Evolutionary conservation across 2,888 invertebrate species (phyloP).

Genomic region (Acanthosepion esculentum): DNA sequence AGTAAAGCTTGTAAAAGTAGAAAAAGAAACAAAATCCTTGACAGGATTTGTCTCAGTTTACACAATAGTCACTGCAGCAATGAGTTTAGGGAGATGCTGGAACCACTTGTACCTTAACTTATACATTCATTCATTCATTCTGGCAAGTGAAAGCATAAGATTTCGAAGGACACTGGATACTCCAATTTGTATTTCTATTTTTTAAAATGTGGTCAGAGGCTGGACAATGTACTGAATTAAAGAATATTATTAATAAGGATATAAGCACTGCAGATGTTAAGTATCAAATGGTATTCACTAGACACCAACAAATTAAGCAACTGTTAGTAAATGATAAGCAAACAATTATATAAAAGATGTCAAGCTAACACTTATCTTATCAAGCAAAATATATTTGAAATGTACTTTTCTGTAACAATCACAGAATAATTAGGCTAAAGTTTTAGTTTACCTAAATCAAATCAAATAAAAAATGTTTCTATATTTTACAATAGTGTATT

Average conservation of each 20-base stretch:
- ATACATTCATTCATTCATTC: not conserved
- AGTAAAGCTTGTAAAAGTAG: not conserved
- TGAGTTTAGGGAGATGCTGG: not conserved
- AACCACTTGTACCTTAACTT: not conserved
- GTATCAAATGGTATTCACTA: not conserved
- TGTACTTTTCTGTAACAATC: not conserved
- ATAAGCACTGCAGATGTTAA: not conserved
- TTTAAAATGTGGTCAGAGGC: not conserved
- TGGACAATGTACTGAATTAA: not conserved
- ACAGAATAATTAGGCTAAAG: not conserved
- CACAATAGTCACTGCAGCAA: not conserved
- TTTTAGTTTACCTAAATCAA: too few relatives aligned
- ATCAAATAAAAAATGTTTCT: too few relatives aligned
- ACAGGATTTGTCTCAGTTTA: not conserved
- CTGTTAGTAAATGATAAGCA: not conserved
- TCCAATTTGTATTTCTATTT: not conserved
- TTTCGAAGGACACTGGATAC: slow-evolving; percentile 5
- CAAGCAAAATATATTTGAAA: not conserved
- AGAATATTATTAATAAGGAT: not conserved
- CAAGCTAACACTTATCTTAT: not conserved
- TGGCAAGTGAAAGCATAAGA: not conserved
- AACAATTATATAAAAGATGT: not conserved
- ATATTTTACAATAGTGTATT: too few relatives aligned
- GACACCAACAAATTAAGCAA: not conserved
- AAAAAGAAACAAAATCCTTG: not conserved